Base-by-base conservation (phyloP, 2,888 invertebrate genomes). In the Cinara cedri region DNA sequence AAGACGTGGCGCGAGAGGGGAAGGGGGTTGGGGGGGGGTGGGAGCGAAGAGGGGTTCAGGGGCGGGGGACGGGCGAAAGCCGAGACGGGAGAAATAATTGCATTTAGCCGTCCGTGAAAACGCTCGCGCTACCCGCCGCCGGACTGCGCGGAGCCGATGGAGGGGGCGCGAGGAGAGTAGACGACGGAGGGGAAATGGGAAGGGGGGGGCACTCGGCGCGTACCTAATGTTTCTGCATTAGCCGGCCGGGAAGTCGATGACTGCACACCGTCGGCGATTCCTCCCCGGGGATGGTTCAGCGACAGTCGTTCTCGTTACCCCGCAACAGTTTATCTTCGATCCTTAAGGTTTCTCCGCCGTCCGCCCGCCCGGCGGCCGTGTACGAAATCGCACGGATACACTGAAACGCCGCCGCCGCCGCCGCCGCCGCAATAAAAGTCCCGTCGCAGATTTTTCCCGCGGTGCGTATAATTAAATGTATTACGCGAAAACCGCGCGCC, bases 271-370 rank as follows among this genome's bases (percentile, higher is more conserved):
- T 46, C 65, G 65, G 65, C 65, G 65, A 75, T 75, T 75, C 75
- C 65, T 76, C 76, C 66, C 76, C 66, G 66, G 76, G 76, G 76
- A 76, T 68, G 68, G 76, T 76, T 76, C 66, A 76, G 51, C 72
- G 72, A 80, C 80, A 72, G 72, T 63, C 42, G 55, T 68, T 76
- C 68, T 68, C 66, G 68, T 66, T 75, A 75, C 65, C 54, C 65
- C 75, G 75, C 66, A 76, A 68, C 76, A 76, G 76, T 76, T 57
- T 57, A 66, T 75, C 75, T 75, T 75, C 75, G 75, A 75, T 75
- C n/a, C 75, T 65, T 54, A 65, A 75, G 54, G 44, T 42, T 70
- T 54, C 54, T 8, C 19, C 19, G 14, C 21, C 42, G 1, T 19
- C 16, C 19, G 19, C 11, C 46, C 46, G n/a, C 34, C 34, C 34